Base-by-base conservation (phyloP, 2,888 invertebrate species). In the Eupithecia dodoneata region DNA sequence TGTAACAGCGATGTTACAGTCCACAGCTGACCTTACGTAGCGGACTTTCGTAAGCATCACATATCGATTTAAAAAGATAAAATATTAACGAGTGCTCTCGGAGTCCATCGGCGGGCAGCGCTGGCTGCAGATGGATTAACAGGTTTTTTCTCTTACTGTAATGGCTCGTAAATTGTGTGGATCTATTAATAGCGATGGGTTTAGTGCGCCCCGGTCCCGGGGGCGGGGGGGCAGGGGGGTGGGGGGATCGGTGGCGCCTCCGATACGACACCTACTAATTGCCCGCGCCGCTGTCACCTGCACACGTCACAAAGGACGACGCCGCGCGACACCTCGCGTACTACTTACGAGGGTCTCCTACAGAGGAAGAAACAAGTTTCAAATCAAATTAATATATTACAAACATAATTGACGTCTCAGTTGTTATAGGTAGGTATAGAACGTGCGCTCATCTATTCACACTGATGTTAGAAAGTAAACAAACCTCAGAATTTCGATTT, bases 151-250 rank as follows among this genome's bases (percentile, higher is more conserved):
- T 83, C 76, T 81, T 79, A 80, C 80, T 76, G 74, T 81, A 81
- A 81, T 83, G 81, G 82, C 74, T 81, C 81, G 80, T 83, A 83
- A 83, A 83, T 81, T 79, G 78, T 79, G 78, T 79, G 72, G 71
- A 74, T 76, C 81, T 79, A 81, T 81, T 80, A 81, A 81, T 80
- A 81, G 79, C 79, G 78, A 74, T 72, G 81, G 77, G 77, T 80
- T 80, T 78, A 78, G 81, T 78, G 79, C 74, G 76, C 7, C 52
- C 52, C 52, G 10, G 47, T 76, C 69, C 45, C 78, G 76, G 73
- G 78, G 70, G 69, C 67, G 47, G 75, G 30, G 72, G 65, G 76
- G 69, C 72, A 67, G 72, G 42, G 77, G 65, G 79, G 78, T 81
- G 79, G 12, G 67, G 71, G 74, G 69, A 70, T n/a, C 81, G 80